Evolutionary conservation across 2,797 vertebrate species (phyloP).

Genomic region (Tarsius wallacei): DNA sequence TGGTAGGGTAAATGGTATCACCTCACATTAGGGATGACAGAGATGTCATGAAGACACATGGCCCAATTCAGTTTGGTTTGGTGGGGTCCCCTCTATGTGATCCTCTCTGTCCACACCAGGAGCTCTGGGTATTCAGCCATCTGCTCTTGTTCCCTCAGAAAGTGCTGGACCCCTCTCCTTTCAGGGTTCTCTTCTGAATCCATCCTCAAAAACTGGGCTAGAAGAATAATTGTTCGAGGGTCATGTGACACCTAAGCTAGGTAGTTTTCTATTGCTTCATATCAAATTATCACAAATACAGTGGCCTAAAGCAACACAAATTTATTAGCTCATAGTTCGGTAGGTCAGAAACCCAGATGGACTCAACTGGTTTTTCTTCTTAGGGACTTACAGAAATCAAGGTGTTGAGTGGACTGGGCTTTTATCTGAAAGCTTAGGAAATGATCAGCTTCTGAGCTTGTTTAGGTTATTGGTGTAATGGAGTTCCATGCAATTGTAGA

Average conservation of each 20-base stretch:
- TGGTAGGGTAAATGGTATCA: background rate
- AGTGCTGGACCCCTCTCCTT: background rate
- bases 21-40: too few species aligned
- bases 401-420: too few species aligned
- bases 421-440: too few species aligned
- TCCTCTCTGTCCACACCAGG: background rate
- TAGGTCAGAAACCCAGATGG: too few species aligned
- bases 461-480: background rate
- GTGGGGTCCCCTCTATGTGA: fast-evolving
- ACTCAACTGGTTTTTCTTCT: too few species aligned
- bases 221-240: background rate
- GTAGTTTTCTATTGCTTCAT: background rate
- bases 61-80: fast-evolving
- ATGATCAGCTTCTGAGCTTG: background rate
- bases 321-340: too few species aligned
- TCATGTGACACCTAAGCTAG: background rate
- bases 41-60: background rate
- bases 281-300: background rate
- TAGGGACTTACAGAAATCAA: too few species aligned
- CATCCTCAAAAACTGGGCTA: background rate
- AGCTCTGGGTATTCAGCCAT: background rate
- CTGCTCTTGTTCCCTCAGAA: background rate
- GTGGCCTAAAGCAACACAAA: too few species aligned
- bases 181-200: background rate
- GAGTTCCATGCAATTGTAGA: too few species aligned